phyloP scores from a whole-genome alignment of 2,113 vertebrate genomes.

The Zingel zingel region DNA sequence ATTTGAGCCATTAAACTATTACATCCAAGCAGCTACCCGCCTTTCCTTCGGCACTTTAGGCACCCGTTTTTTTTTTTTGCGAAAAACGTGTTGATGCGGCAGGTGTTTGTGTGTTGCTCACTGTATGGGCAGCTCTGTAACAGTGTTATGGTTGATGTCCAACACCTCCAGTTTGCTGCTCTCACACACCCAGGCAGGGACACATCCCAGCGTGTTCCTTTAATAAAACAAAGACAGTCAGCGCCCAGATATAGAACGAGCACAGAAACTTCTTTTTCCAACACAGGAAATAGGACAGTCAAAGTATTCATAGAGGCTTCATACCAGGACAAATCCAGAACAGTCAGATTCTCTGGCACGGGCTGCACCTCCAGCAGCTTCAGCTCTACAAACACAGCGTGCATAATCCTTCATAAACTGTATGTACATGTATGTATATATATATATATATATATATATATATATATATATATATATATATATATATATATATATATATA shows the following conservation, averaged over 20 bases:
- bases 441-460: neutral
- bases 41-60: neutral
- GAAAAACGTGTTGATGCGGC: neutral
- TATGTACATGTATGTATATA: neutral
- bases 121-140: conserved; percentile 90
- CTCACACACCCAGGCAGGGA: conserved; percentile 94
- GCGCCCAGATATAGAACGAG: neutral
- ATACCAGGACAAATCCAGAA: conserved; percentile 95
- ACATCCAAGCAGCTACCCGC: neutral
- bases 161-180: conserved; percentile 92
- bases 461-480: neutral
- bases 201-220: conserved; percentile 90
- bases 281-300: conserved; percentile 16
- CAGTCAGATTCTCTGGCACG: conserved; percentile 90
- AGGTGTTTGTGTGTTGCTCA: conserved; percentile 80
- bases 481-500: neutral
- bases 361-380: conserved; percentile 91
- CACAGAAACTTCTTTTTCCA: neutral
- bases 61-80: neutral
- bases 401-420: neutral
- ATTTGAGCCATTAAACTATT: neutral
- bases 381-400: conserved; percentile 85
- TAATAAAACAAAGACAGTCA: conserved; percentile 43
- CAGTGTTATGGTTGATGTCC: conserved; percentile 92
- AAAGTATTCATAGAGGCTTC: conserved; percentile 15